Percentiles rank a stretch among this genome's conserved stretches.
phyloP scores from a whole-genome alignment of 2,113 vertebrate species.

The Anoplopoma fimbria region DNA sequence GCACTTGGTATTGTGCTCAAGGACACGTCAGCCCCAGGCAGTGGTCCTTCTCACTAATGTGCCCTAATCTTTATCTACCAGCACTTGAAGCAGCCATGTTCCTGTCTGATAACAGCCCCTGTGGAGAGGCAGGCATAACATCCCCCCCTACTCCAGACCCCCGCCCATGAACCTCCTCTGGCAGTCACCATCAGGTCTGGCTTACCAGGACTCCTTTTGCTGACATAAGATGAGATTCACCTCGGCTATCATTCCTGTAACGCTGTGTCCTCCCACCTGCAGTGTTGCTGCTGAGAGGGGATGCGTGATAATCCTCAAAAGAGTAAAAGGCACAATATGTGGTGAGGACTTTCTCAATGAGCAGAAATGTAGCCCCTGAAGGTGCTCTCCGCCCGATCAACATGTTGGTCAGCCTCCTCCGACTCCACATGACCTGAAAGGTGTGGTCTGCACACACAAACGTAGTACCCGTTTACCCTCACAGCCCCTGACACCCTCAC shows the following conservation, averaged over 20 bases:
- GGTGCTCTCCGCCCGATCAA: conserved; percentile 1
- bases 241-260: conserved; percentile 16
- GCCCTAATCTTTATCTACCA: conserved; percentile 48
- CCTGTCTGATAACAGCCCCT: conserved; percentile 56
- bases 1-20: background rate
- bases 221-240: conserved; percentile 47
- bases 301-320: conserved; percentile 45
- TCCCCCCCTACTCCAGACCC: conserved; percentile 36
- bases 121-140: conserved; percentile 35
- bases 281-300: conserved; percentile 37
- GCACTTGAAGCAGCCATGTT: conserved; percentile 34
- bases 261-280: conserved; percentile 34
- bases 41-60: conserved; percentile 14
- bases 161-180: conserved; percentile 34
- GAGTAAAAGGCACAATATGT: conserved; percentile 23
- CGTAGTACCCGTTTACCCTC: background rate
- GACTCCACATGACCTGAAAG: conserved; percentile 5
- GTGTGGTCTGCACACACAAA: background rate
- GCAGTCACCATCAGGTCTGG: conserved; percentile 34
- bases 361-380: conserved; percentile 15
- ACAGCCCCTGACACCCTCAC: too few relatives aligned
- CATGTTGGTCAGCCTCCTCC: conserved; percentile 2
- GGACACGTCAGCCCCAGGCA: conserved; percentile 14
- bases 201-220: conserved; percentile 34
- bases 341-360: conserved; percentile 14